Base-by-base conservation (phyloP, 2,797 vertebrate species). In the Sebastolobus altivelis region DNA sequence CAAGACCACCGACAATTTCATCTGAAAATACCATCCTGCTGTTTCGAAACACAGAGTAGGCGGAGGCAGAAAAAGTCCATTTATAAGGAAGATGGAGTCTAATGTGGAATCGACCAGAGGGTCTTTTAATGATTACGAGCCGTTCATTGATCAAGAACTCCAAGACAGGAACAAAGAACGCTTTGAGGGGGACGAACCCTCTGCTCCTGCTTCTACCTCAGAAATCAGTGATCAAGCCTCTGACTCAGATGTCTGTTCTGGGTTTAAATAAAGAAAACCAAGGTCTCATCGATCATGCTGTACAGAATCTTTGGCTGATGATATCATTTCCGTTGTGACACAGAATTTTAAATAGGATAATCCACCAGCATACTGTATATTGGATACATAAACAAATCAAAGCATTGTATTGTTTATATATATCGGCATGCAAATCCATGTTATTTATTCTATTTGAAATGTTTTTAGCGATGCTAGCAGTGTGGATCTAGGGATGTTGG, bases 31-130 rank as follows among this genome's bases (percentile, higher is more conserved):
- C n/a, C 8, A 65, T 33, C 18, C 4, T 14, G 20, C 71, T 81
- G 65, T 82, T 18, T 63, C 46, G 61, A 85, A 40, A 84, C 12
- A 46, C 25, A 38, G 62, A 72, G 69, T 4, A 70, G 63, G 78
- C 2, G 3, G 81, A 81, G 72, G 71, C 49, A 76, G 67, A 65
- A 80, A 66, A 75, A 77, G 80, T 72, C 74, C 73, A 89, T 90
- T 84, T 83, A 75, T 80, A 84, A 85, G 55, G 84, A 81, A 80
- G 81, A 87, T 73, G 31, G 82, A 87, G 83, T 86, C 81, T 87
- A 88, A 91, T 85, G 84, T 43, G 46, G 56, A 88, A 92, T 93
- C 78, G 83, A 93, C 88, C 87, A 75, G 65, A 80, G 67, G 67
- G 56, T 79, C 76, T 87, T 89, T 83, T 77, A 87, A 89, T 88